Base-by-base conservation (phyloP, 2,113 vertebrate species). In the Apus apus region DNA sequence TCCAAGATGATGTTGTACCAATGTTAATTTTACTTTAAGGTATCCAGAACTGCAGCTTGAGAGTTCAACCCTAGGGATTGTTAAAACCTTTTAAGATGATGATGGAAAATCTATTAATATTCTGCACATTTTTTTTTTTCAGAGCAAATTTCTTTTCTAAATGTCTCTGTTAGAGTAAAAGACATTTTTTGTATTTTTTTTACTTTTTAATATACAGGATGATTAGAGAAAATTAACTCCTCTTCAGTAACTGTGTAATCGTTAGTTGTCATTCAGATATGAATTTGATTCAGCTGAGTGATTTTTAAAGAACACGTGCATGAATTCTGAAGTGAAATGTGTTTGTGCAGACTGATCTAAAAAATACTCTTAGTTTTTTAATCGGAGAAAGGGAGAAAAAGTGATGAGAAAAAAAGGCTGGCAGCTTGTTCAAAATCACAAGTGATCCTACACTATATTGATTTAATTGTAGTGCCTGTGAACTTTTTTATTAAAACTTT, bases 151-250 rank as follows among this genome's bases (percentile, higher is more conserved):
- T 75, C 3, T 58, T 43, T 11, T 51, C 15, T 30, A n/a, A 64
- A n/a, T 72, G 6, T 71, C 19, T 65, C 25, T 82, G 25, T 78
- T 56, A 65, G 17, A 62, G 3, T 48, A 43, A 64, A 79, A 87
- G 66, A 30, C 30, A 11, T 40, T 77, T 79, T 78, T 71, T 23
- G 4, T 45, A 3, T 53, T 73, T 81, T 81, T 67, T 76, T 60
- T 16, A 6, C 34, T 54, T 91, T 87, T 74, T 32, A 50, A 48
- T 73, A 40, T 82, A 50, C 61, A 78, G 66, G n/a, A 82, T 90
- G 72, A 87, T 82, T 87, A 90, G 25, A 72, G 82, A 87, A 92
- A 93, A 93, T 75, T 11, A 87, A 46, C 57, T 89, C 50, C 53
- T 87, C 65, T 87, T 87, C 65, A 54, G 6, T 89, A 89, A 71